Evolutionary conservation across 2,797 vertebrate genomes (phyloP), one percentile per base, ranked within the genome.

Genomic region (Gymnoscopelus braueri): DNA sequence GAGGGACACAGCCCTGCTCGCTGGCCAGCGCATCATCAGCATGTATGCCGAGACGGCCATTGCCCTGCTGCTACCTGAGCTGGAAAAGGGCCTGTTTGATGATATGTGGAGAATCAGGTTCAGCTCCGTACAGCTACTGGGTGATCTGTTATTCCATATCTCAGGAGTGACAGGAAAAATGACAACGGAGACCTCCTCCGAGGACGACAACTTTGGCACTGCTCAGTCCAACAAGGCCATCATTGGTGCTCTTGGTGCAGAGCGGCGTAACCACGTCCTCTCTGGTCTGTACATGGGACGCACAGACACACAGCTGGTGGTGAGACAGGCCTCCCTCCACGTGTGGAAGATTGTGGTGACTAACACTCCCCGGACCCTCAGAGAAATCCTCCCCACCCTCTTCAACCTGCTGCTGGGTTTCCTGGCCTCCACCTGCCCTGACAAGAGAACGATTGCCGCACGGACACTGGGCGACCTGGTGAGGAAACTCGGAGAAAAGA

Each of bases 311-410:
- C 97, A 99, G 92, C 93, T 99, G 78, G 97, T 98, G 11, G 98
- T 99, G 52, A 94, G 98, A 10, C 98, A 99, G 80, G 98, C 98
- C 8, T 99, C 98, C 5, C 85, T 99, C 24, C 98, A 99, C 0
- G 98, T 99, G 64, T 99, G 98, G 98, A 99, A 99, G 92, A 99
- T 99, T 0, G 98, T 99, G 0, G 98, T 99, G 63, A 95, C 98
- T 8, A 99, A 99, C 88, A 99, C 98, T 0, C 98, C 98, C n/a
- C 96, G 97, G 66, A 99, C 98, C 0, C 94, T 99, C 3, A 90
- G 98, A 0, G 98, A 99, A 85, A 99, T 98, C 86, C 86, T 99
- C 74, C 98, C 98, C 1, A 99, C 98, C 0, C 96, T 99, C 71
- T 99, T 99, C 72, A 91, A 93, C 14, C 95, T 99, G 5, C 90